Percentiles rank a stretch among this genome's conserved stretches.
Conservation (phyloP, 2,888 invertebrate genomes). For the Drosophila antonietae region DNA sequence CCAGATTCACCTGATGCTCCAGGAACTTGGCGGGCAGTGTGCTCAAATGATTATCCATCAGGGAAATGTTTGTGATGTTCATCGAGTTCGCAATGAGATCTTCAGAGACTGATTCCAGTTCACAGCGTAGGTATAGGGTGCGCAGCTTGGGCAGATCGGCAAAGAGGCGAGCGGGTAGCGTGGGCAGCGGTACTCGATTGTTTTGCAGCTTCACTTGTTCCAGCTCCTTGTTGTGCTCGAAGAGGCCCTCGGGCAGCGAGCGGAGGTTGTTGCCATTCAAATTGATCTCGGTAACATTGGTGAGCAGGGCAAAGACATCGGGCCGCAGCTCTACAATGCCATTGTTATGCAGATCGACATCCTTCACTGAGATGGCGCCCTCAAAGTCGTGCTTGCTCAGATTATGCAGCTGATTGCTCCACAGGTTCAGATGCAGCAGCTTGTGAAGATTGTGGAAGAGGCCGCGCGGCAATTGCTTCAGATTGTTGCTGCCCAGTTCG, state of each 20-base stretch:
- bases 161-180: constrained; percentile 87
- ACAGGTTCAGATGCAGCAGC: constrained; percentile 88
- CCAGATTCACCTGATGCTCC: constrained; percentile 87
- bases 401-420: constrained; percentile 89
- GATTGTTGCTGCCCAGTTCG: constrained; percentile 89
- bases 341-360: constrained; percentile 89
- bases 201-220: constrained; percentile 86
- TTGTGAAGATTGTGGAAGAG: constrained; percentile 87
- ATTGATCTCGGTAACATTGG: constrained; percentile 87
- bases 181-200: constrained; percentile 86
- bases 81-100: constrained; percentile 88
- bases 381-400: constrained; percentile 88
- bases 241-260: constrained; percentile 87
- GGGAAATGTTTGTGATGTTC: constrained; percentile 87
- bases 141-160: constrained; percentile 87
- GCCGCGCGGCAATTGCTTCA: constrained; percentile 87
- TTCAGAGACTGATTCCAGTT: constrained; percentile 86
- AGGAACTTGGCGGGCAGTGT: constrained; percentile 88
- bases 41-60: constrained; percentile 87
- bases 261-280: constrained; percentile 89
- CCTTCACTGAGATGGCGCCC: constrained; percentile 87
- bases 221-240: constrained; percentile 86
- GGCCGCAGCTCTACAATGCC: constrained; percentile 87
- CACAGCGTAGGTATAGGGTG: constrained; percentile 87
- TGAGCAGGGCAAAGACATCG: constrained; percentile 87